A percentile compares a stretch with the other conserved stretches of the same genome.
phyloP scores from a whole-genome alignment of 2,113 vertebrate genomes.

The Ariopsis seemanni region DNA sequence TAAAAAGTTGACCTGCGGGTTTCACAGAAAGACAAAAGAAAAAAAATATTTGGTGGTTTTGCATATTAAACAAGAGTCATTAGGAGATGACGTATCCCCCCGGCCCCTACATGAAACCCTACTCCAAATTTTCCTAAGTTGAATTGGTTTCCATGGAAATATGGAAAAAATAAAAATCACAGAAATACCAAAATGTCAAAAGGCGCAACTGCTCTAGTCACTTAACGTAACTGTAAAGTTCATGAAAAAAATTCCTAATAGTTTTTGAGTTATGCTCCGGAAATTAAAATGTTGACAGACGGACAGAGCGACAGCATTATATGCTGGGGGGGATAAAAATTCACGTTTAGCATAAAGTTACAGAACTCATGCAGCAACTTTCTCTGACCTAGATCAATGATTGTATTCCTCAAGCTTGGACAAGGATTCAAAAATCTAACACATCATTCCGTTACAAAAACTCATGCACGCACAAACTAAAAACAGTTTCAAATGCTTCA shows the following conservation, averaged over 20 bases:
- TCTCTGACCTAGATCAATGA: slow-evolving; percentile 12
- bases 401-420: slow-evolving; percentile 10
- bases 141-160: no score
- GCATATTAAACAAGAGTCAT: background rate
- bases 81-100: no score
- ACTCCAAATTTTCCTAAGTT: no score
- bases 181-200: no score
- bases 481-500: slow-evolving; percentile 3
- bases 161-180: no score
- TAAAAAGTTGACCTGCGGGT: background rate
- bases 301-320: no score
- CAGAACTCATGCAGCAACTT: slow-evolving; percentile 19
- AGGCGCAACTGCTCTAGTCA: no score
- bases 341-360: slow-evolving; percentile 9
- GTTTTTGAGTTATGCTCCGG: no score
- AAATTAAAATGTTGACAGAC: no score
- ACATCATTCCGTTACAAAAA: background rate
- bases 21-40: background rate
- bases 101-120: no score
- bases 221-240: no score
- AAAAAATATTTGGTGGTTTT: background rate
- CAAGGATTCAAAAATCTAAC: slow-evolving; percentile 28
- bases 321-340: slow-evolving; percentile 18
- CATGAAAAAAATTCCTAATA: no score
- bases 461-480: background rate